Evolutionary conservation across 2,888 invertebrate genomes (phyloP).

Genomic region (Eremobia ochroleuca): DNA sequence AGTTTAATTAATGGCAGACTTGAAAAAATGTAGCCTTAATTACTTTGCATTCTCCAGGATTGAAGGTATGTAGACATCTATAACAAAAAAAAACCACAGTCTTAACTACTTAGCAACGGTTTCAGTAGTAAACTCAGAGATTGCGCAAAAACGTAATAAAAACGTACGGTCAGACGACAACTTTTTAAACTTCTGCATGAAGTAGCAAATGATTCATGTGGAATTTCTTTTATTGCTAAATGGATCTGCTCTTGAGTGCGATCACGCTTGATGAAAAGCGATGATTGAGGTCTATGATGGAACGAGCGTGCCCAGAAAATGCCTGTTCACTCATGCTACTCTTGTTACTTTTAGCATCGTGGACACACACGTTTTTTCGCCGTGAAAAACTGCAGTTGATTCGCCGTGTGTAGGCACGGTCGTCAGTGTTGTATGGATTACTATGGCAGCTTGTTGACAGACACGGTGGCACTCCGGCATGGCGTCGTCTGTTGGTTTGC

Average conservation of each 20-base stretch:
- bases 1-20: conserved; percentile 43
- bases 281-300: background rate
- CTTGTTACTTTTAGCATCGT: background rate
- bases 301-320: background rate
- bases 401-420: background rate
- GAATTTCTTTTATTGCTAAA: background rate
- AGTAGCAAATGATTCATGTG: background rate
- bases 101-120: background rate
- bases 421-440: background rate
- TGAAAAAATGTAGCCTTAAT: conserved; percentile 23
- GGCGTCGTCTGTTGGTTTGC: background rate
- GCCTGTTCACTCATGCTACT: background rate
- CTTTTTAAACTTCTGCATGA: background rate
- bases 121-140: background rate
- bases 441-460: background rate
- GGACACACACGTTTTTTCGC: background rate
- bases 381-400: background rate
- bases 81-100: background rate
- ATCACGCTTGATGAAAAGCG: background rate
- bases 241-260: background rate
- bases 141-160: too few species aligned
- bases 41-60: conserved; percentile 29
- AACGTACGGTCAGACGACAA: background rate
- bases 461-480: background rate
- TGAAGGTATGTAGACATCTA: conserved; percentile 4